A percentile compares a stretch with the other conserved stretches of the same genome.
Evolutionary conservation across 2,113 vertebrate species (phyloP).

Genomic region (Seriola rivoliana): DNA sequence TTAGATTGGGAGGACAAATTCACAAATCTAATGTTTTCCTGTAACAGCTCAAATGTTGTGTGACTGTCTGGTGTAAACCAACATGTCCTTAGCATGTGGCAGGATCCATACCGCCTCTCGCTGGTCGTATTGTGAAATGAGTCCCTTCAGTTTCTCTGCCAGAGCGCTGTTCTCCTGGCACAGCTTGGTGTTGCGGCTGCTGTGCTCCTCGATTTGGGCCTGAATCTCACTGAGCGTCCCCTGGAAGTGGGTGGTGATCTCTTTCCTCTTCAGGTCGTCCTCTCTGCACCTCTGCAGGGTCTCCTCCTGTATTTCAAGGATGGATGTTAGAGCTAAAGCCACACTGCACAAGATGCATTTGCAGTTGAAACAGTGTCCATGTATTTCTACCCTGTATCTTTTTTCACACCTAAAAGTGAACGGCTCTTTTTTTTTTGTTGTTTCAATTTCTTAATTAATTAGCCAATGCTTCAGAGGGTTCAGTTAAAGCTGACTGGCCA

Average conservation of each 20-base stretch:
- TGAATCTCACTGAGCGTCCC: constrained; percentile 95
- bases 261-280: constrained; percentile 98
- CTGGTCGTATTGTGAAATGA: constrained; percentile 96
- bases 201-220: constrained; percentile 97
- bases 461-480: background rate
- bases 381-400: too few species aligned
- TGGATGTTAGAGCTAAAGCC: background rate
- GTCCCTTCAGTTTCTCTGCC: constrained; percentile 95
- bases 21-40: background rate
- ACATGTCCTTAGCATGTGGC: background rate
- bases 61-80: background rate
- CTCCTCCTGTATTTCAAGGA: constrained; percentile 88
- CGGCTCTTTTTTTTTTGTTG: background rate
- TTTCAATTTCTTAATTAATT: background rate
- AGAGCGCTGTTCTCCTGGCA: constrained; percentile 96
- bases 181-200: constrained; percentile 93
- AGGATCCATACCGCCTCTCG: constrained; percentile 91
- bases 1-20: constrained; percentile 12
- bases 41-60: constrained; percentile 1
- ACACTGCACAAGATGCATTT: background rate
- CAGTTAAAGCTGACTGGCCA: background rate
- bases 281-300: constrained; percentile 95
- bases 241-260: constrained; percentile 98
- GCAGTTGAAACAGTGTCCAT: background rate
- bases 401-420: background rate